These are phyloP conservation scores for Aquatica leii DNA, from an alignment of 2,888 invertebrate species.

Conservation along the genomic window DNA sequence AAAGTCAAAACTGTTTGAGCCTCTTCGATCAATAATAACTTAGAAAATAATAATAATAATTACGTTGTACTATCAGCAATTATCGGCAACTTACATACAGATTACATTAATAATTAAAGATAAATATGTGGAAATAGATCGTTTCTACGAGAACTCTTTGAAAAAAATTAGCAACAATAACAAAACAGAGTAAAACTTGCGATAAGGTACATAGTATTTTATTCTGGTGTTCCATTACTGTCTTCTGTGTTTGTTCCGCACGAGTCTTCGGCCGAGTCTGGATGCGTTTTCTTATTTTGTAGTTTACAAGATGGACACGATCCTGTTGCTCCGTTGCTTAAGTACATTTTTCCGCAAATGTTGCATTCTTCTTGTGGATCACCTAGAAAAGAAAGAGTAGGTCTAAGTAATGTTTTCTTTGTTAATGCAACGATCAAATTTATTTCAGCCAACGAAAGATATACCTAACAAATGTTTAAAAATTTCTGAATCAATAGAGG, in stretches of 20 bases:
- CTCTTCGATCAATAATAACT: neutral
- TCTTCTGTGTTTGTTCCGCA: conserved; percentile 55
- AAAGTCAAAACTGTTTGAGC: neutral
- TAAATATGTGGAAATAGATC: neutral
- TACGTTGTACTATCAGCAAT: conserved; percentile 13
- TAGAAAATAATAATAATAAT: conserved; percentile 10
- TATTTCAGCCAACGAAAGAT: too few relatives aligned
- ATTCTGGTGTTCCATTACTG: conserved; percentile 50
- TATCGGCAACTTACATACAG: neutral
- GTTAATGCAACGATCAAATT: too few relatives aligned
- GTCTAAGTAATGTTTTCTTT: too few relatives aligned
- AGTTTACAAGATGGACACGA: conserved; percentile 49
- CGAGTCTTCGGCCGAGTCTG: conserved; percentile 53
- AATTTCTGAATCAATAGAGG: too few relatives aligned
- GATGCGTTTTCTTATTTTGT: conserved; percentile 40
- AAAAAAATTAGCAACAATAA: conserved; percentile 19
- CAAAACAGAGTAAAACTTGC: conserved; percentile 20
- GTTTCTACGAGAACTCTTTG: neutral
- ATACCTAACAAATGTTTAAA: too few relatives aligned
- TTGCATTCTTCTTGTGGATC: conserved; percentile 69
- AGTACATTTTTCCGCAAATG: conserved; percentile 66
- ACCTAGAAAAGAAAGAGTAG: conserved; percentile 60
- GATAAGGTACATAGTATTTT: conserved; percentile 21
- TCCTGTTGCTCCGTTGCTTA: conserved; percentile 49
- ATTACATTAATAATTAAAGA: conserved; percentile 6